Evolutionary conservation across 2,888 invertebrate species (phyloP), one percentile per base, ranked within the genome.

Genomic region (Branchipolynoe longqiensis): DNA sequence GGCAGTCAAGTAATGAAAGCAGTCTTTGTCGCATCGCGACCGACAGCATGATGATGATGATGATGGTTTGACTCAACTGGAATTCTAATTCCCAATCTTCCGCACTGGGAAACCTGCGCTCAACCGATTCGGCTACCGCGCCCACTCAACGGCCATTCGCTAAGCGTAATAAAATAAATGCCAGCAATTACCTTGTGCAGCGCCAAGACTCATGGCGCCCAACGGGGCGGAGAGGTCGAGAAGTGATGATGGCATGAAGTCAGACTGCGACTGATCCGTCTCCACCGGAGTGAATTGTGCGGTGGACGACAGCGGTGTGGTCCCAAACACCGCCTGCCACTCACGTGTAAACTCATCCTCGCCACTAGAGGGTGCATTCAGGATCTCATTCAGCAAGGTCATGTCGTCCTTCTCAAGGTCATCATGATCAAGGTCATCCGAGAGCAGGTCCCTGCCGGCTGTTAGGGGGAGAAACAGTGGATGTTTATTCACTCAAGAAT

Each of bases 391-490:
- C 83, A 94, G 90, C 82, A 94, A 90, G 3, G 92, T 91, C 90
- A 94, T 91, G 88, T 94, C 94, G 89, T 94, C 94, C 87, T 93
- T 93, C 81, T 94, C 93, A 1, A 89, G 84, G 85, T 94, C 93
- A 56, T 92, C 92, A 25, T 88, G 87, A 78, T 92, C 92, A 56
- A 91, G 86, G 78, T 93, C 91, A 31, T 93, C 93, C 31, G 92
- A 54, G 62, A 94, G 89, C 73, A 94, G 90, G 88, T 94, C 94
- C 86, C 89, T 89, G n/a, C 89, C 18, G 38, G 62, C 83, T 83
- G 64, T 12, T 59, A 83, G 28, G 25, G 4, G n/a, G 31, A 54
- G n/a, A n/a, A n/a, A n/a, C n/a, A n/a, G n/a, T n/a, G n/a, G n/a
- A n/a, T n/a, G n/a, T n/a, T n/a, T n/a, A n/a, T n/a, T n/a, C n/a